Base-by-base conservation (phyloP, 2,797 vertebrate genomes). In the Champsocephalus esox region DNA sequence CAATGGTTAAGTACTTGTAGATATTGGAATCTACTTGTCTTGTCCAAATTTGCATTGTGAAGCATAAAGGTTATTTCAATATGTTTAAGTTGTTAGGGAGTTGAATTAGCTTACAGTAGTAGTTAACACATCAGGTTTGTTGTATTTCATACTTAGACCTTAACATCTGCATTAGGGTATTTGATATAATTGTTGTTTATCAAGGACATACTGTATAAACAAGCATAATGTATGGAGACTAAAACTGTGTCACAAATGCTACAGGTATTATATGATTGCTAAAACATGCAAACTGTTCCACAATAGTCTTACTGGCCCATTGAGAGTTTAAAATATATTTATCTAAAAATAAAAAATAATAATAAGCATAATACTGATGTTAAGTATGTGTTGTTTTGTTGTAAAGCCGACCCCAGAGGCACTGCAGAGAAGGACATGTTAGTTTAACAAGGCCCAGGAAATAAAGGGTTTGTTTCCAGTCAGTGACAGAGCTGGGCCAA, bases 401-500 rank as follows among this genome's bases (percentile, higher is more conserved):
- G 7, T 28, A n/a, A 57, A 67, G 24, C 19, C 3, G 19, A 48
- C n/a, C 19, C 57, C 45, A 48, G 21, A 69, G 41, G 17, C 28
- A 2, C 60, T 46, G 17, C 50, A 63, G 32, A 64, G 13, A 34
- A 34, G 17, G 41, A 57, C 1, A 12, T 52, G 58, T 55, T 68
- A 45, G 72, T 79, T 63, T 19, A 66, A 67, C 64, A 65, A 66
- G 11, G 24, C 19, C 38, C 17, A 43, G 5, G 24, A 75, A 77
- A 83, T 68, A 78, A 59, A 50, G 3, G 51, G 38, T 85, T 78
- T 72, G 50, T 66, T 43, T 77, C 45, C 54, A n/a, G 41, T 38
- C 69, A 68, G 76, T 82, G 64, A 81, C 54, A 61, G 66, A 76
- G 64, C 60, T 43, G 58, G 21, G 61, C 44, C 63, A 59, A 81